Base-by-base conservation (phyloP, 2,113 vertebrate species). In the Cygnus buccinator region DNA sequence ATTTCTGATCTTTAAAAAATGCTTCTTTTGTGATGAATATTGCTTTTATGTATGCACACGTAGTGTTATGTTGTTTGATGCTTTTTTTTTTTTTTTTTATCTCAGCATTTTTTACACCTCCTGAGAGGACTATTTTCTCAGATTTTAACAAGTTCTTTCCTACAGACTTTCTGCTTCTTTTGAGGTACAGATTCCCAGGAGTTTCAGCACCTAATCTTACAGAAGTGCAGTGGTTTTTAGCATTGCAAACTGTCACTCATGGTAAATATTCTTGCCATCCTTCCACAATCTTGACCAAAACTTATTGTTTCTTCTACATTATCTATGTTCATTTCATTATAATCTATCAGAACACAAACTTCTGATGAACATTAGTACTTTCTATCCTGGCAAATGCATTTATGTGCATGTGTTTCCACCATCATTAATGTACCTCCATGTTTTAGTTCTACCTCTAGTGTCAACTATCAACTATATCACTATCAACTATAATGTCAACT, bases 151-250 rank as follows among this genome's bases (percentile, higher is more conserved):
- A 75, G 28, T 75, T 10, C 8, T 89, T 76, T 84, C n/a, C 14
- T 39, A 14, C 10, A 28, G 3, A 2, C 0, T 52, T 93, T 74
- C 75, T 82, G 1, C 1, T 65, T 5, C 1, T 16, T 55, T 19
- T 11, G 9, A 9, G 74, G 41, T 37, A 54, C 6, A 35, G 9
- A 35, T 65, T 79, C 16, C 52, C 50, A 6, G 50, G 17, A 59
- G 3, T 46, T 75, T 86, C 46, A 89, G 10, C 9, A 28, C 6
- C 25, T 62, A 54, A 35, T 72, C 20, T 10, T 63, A 22, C 3
- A 72, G 62, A 59, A 63, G 25, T 79, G 8, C 26, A 44, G 4
- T 26, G 4, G 1, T 19, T 48, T 63, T 61, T 61, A 61, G 7
- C 13, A 55, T 59, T 46, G 77, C 44, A 73, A 67, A 94, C 39